Base-by-base conservation (phyloP, 2,888 invertebrate genomes). In the Brassicogethes aeneus region DNA sequence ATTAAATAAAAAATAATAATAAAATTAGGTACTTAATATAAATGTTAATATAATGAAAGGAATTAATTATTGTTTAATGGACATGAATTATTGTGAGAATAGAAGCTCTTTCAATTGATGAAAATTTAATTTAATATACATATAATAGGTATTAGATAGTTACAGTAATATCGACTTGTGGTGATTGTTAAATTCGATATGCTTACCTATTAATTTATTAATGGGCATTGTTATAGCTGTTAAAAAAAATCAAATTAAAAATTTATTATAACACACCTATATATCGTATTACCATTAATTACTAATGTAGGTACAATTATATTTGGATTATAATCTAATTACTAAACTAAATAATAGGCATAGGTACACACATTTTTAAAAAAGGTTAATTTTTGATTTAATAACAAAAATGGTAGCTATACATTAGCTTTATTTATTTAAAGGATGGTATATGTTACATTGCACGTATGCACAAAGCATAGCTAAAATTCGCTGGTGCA, bases 171-270 rank as follows among this genome's bases (percentile, higher is more conserved):
- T n/a, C n/a, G n/a, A n/a, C 23, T 5, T 7, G 23, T 23, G 5
- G 10, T 32, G 32, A 32, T 32, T 32, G 32, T 32, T 10, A 32
- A 32, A 32, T 10, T 35, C 35, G 35, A 35, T 35, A 16, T 35
- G 35, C 35, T 14, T 35, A 35, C 12, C 16, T 35, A 7, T 35
- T 35, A 35, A 15, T 35, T 15, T n/a, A 10, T 35, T 35, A 7
- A 32, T 32, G 32, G 14, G 10, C 32, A 10, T 32, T 32, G 7
- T 12, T 12, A 13, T n/a, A n/a, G n/a, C 32, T 32, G 3, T 3
- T 12, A 12, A 32, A 3, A 12, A 12, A 32, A 12, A 32, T 12
- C 14, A 32, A 10, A 12, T 10, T 10, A 32, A 12, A 32, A 8
- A 32, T 12, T 32, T 32, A 5, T 10, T 10, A 10, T 7, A 32